Evolutionary conservation across 2,797 vertebrate species (phyloP).

Genomic region (Gadopsis bispinosus): DNA sequence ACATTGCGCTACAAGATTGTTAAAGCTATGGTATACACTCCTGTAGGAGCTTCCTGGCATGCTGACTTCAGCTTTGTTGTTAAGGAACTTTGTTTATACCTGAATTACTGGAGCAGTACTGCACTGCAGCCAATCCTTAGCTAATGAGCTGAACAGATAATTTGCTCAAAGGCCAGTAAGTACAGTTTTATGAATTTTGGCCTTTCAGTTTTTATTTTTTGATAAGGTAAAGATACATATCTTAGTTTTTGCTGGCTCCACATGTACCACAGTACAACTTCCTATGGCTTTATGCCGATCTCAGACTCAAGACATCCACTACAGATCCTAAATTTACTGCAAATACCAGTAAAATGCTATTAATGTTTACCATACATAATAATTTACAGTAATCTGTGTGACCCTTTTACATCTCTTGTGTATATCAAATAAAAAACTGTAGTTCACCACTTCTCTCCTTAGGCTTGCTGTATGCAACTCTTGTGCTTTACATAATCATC

Average conservation of each 20-base stretch:
- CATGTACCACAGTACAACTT: background rate
- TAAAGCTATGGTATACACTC: background rate
- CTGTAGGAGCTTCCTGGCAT: background rate
- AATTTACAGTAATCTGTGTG: background rate
- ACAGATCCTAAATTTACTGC: background rate
- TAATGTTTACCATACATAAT: too few species aligned
- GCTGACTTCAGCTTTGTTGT: background rate
- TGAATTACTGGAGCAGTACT: conserved; percentile 9
- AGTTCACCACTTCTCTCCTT: background rate
- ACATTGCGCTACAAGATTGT: background rate
- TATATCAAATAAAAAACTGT: background rate
- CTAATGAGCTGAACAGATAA: background rate
- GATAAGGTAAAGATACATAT: background rate
- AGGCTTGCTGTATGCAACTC: background rate
- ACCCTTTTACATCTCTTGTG: background rate
- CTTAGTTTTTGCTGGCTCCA: background rate
- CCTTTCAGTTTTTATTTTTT: background rate
- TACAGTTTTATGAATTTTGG: background rate
- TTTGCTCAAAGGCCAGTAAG: background rate
- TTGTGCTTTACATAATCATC: background rate
- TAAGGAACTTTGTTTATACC: background rate
- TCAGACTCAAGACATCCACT: background rate
- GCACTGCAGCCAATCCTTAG: background rate
- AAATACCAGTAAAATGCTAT: background rate
- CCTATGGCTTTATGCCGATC: background rate